Evolutionary conservation across 2,888 invertebrate genomes (phyloP).

Genomic region (Lutraria lutraria): DNA sequence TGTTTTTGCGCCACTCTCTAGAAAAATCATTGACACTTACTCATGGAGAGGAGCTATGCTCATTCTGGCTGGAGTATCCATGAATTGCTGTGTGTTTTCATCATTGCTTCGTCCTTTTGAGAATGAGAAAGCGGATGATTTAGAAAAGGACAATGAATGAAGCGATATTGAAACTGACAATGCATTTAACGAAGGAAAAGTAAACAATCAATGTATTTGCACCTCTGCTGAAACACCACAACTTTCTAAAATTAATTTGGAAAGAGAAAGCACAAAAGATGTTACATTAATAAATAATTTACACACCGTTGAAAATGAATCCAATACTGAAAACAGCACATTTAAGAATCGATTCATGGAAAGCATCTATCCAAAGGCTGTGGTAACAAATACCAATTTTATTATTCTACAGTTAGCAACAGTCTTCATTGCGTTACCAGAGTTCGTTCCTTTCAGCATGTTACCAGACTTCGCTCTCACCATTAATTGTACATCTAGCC

Average conservation of each 20-base stretch:
- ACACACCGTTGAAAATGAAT: background rate
- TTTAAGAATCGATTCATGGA: constrained; percentile 39
- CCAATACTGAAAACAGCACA: background rate
- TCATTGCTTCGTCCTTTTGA: constrained; percentile 38
- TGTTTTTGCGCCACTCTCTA: constrained; percentile 36
- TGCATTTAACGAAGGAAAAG: background rate
- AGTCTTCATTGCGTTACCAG: constrained; percentile 40
- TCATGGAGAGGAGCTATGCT: constrained; percentile 57
- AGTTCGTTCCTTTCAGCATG: constrained; percentile 52
- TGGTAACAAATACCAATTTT: constrained; percentile 53
- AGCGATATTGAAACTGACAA: background rate
- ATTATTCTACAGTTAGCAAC: constrained; percentile 35
- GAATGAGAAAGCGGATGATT: background rate
- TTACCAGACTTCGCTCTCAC: constrained; percentile 48
- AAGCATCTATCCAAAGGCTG: constrained; percentile 42
- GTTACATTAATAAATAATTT: too few relatives aligned
- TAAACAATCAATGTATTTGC: background rate
- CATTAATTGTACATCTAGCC: constrained; percentile 24
- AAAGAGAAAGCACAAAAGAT: too few relatives aligned
- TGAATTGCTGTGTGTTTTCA: constrained; percentile 51
- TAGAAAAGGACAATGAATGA: too few relatives aligned
- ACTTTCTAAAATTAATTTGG: too few relatives aligned
- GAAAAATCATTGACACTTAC: constrained; percentile 40
- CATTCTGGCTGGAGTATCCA: constrained; percentile 45
- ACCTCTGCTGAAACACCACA: too few relatives aligned